Evolutionary conservation across 2,113 vertebrate species (phyloP).

Genomic region (Fregetta grallaria): DNA sequence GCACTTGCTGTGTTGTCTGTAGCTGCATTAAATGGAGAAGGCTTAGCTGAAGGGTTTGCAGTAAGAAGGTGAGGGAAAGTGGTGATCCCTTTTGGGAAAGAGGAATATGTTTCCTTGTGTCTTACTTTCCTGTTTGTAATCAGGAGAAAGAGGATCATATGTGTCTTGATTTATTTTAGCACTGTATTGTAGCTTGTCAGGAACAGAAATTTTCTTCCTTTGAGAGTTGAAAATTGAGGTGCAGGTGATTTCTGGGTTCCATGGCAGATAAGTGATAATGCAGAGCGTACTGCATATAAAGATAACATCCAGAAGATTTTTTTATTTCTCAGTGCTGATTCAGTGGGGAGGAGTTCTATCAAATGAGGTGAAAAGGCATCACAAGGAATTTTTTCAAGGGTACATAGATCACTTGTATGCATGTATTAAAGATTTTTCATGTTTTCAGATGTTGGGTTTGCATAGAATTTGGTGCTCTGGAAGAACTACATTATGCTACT

Average conservation of each 20-base stretch:
- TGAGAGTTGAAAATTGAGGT: background rate
- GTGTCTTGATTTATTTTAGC: background rate
- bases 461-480: background rate
- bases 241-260: background rate
- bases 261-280: rapidly evolving
- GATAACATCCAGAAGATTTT: background rate
- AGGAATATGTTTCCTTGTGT: background rate
- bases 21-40: background rate
- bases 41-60: background rate
- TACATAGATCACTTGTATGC: background rate
- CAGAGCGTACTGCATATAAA: background rate
- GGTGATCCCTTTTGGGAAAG: background rate
- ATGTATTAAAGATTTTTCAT: background rate
- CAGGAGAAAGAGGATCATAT: too few relatives aligned
- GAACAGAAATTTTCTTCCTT: background rate
- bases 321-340: background rate
- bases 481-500: background rate
- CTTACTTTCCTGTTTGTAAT: background rate
- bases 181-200: background rate
- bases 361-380: background rate
- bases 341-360: too few relatives aligned
- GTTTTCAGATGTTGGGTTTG: background rate
- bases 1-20: background rate
- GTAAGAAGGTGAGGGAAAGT: background rate
- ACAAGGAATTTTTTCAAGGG: background rate